phyloP scores from a whole-genome alignment of 2,888 invertebrate genomes.

The Tenthredo scrophulariae region DNA sequence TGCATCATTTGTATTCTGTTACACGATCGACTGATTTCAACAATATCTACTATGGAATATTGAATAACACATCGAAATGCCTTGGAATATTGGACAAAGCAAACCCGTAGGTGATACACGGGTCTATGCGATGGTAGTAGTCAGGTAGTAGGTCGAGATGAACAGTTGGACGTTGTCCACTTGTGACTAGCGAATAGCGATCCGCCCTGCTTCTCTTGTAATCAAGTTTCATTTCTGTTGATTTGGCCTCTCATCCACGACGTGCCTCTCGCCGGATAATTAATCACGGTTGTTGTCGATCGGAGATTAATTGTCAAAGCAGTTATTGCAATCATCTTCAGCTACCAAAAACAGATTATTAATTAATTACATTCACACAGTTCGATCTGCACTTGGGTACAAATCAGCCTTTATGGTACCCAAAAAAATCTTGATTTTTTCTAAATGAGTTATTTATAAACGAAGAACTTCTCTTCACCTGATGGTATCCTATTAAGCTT shows the following conservation, averaged over 20 bases:
- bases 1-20: background rate
- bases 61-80: conserved; percentile 39
- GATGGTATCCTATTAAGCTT: background rate
- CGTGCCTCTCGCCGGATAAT: conserved; percentile 21
- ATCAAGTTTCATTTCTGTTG: conserved; percentile 52
- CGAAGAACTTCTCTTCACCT: background rate
- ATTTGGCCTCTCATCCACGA: conserved; percentile 47
- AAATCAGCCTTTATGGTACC: no score
- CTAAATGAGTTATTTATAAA: background rate
- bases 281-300: conserved; percentile 45
- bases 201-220: conserved; percentile 48
- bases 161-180: conserved; percentile 43
- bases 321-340: conserved; percentile 23
- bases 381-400: background rate
- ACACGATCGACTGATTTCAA: conserved; percentile 24
- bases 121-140: background rate
- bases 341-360: background rate
- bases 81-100: conserved; percentile 48
- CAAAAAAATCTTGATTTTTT: background rate
- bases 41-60: conserved; percentile 30
- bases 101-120: background rate
- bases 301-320: conserved; percentile 34
- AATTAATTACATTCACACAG: background rate
- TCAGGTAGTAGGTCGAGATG: conserved; percentile 32
- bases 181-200: conserved; percentile 49